Evolutionary conservation across 2,888 invertebrate genomes (phyloP).

Genomic region (Anthoptus insignis): DNA sequence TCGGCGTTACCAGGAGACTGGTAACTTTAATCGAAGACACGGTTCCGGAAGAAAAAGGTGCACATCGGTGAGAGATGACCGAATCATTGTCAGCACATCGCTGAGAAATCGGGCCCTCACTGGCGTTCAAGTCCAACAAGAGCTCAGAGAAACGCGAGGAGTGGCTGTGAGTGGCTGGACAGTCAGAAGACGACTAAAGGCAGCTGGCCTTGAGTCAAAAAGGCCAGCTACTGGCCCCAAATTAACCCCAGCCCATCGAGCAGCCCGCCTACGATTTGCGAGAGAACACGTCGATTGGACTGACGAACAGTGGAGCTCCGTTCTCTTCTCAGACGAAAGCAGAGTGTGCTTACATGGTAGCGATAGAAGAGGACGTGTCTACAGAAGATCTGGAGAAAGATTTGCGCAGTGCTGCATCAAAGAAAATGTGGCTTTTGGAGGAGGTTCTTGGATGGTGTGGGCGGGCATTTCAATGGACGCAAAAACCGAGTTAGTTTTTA

Average conservation of each 20-base stretch:
- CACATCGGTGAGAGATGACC: slow-evolving; percentile 43
- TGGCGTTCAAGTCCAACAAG: background rate
- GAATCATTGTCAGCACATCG: slow-evolving; percentile 36
- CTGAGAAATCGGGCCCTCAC: background rate
- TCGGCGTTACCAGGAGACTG: slow-evolving; percentile 31
- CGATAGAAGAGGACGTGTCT: no score
- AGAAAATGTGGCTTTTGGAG: no score
- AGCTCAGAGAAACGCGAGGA: background rate
- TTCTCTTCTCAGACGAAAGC: no score
- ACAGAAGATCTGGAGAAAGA: no score
- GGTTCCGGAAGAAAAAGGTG: slow-evolving; percentile 37
- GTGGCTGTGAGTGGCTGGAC: background rate
- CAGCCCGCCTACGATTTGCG: background rate
- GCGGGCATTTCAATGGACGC: no score
- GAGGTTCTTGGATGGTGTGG: no score
- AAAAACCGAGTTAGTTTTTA: no score
- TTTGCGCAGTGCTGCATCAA: no score
- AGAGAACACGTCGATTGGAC: background rate
- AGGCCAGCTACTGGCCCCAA: background rate
- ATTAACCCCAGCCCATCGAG: background rate
- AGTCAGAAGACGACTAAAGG: background rate
- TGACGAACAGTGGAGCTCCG: no score
- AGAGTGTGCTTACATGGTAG: no score
- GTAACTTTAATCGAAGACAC: slow-evolving; percentile 31
- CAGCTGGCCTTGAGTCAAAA: background rate